phyloP scores from a whole-genome alignment of 1,140 invertebrate species.

The Kradibia gibbosae region DNA sequence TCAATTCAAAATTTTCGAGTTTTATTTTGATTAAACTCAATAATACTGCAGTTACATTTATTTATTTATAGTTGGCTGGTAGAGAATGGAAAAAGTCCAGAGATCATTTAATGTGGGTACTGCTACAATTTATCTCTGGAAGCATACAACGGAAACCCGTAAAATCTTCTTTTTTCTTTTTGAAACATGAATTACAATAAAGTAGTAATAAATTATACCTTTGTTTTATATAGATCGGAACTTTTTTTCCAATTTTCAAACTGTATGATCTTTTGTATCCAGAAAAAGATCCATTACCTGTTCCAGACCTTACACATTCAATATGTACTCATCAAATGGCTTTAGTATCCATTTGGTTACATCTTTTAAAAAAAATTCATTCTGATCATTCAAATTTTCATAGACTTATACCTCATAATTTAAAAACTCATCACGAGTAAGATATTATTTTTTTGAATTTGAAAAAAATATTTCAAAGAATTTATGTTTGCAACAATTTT shows the following conservation, averaged over 20 bases:
- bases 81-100: conserved; percentile 89
- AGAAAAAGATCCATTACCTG: conserved; percentile 89
- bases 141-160: conserved; percentile 95
- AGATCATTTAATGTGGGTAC: conserved; percentile 97
- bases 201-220: conserved; percentile 33
- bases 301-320: conserved; percentile 90
- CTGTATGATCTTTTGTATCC: conserved; percentile 94
- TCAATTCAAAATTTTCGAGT: conserved; percentile 32
- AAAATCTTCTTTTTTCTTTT: conserved; percentile 59
- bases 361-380: conserved; percentile 94
- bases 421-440: conserved; percentile 89
- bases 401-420: conserved; percentile 84
- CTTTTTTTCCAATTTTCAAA: conserved; percentile 92
- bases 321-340: conserved; percentile 94
- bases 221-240: conserved; percentile 77
- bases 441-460: conserved; percentile 52
- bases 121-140: conserved; percentile 97
- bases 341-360: conserved; percentile 96
- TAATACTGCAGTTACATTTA: conserved; percentile 7
- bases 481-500: conserved; percentile 25
- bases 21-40: conserved; percentile 42
- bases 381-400: conserved; percentile 84
- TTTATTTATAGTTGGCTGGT: conserved; percentile 77
- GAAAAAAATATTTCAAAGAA: conserved; percentile 19
- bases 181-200: neutral